These are phyloP conservation scores for Oryzias sinensis DNA, from an alignment of 2,797 vertebrate genomes.

Conservation along the genomic window DNA sequence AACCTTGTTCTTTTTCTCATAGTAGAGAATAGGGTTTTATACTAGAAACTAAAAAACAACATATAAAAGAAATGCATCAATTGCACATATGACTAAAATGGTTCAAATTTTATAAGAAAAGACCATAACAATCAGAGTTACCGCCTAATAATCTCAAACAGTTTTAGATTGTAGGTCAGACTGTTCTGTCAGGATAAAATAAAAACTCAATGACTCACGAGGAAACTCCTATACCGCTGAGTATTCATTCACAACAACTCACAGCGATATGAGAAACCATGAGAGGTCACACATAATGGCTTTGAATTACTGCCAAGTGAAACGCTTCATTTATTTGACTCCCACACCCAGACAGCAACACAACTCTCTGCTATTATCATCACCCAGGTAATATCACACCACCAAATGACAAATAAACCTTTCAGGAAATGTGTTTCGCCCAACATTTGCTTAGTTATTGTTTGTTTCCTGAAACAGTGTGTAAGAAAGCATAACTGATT, in stretches of 20 bases:
- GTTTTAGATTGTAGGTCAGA: no score
- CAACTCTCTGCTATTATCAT: conserved; percentile 24
- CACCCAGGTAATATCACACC: conserved; percentile 8
- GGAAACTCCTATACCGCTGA: conserved; percentile 24
- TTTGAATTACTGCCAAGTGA: conserved; percentile 37
- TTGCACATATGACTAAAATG: no score
- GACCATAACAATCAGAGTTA: no score
- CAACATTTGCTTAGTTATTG: background rate
- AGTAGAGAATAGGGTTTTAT: no score
- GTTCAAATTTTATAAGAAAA: no score
- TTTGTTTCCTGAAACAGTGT: no score
- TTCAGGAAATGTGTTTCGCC: conserved; percentile 20
- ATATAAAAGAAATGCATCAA: no score
- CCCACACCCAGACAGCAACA: conserved; percentile 29
- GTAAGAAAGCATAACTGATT: no score
- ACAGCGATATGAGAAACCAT: conserved; percentile 48
- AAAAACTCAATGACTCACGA: background rate
- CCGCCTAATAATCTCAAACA: no score
- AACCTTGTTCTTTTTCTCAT: no score
- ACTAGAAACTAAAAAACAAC: no score
- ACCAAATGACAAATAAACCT: conserved; percentile 22
- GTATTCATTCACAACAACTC: conserved; percentile 48
- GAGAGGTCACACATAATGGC: conserved; percentile 49
- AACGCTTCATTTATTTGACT: conserved; percentile 31
- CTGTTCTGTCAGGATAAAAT: no score